These are phyloP conservation scores for Netelia melanura DNA, from an alignment of 2,888 invertebrate species.

Conservation along the genomic window DNA sequence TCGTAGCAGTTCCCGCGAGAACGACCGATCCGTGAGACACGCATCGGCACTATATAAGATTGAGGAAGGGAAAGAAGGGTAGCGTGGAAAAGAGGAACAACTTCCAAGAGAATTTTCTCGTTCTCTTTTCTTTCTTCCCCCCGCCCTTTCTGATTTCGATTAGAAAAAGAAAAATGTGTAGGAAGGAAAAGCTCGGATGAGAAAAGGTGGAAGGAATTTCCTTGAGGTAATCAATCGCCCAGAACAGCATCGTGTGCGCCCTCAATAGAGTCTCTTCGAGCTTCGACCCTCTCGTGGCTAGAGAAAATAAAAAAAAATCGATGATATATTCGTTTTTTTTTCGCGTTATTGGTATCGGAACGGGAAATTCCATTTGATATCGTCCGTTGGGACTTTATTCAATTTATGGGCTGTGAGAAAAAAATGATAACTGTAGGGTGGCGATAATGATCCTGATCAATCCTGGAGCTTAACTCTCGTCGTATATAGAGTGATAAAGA, in stretches of 20 bases:
- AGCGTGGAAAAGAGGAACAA: conserved; percentile 29
- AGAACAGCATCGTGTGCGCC: conserved; percentile 32
- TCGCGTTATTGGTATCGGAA: conserved; percentile 52
- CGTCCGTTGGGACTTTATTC: conserved; percentile 17
- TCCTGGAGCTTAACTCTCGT: background rate
- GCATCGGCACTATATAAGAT: conserved; percentile 5
- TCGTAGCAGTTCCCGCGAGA: conserved; percentile 24
- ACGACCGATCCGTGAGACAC: conserved; percentile 30
- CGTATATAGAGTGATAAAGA: background rate
- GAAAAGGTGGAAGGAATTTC: conserved; percentile 29
- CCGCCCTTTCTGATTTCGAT: conserved; percentile 39
- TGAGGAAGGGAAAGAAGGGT: conserved; percentile 4
- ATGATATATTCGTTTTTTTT: conserved; percentile 14
- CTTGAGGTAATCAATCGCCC: conserved; percentile 61
- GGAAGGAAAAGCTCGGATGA: conserved; percentile 18
- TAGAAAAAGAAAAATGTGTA: conserved; percentile 8
- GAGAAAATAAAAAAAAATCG: conserved; percentile 25
- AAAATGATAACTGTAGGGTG: background rate
- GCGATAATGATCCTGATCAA: background rate
- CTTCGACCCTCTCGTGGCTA: conserved; percentile 12
- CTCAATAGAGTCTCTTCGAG: conserved; percentile 10
- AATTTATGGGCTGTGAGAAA: background rate
- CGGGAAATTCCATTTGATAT: conserved; percentile 37
- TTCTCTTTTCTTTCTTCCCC: conserved; percentile 21
- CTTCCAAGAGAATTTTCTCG: conserved; percentile 23